These are phyloP conservation scores for Anolis sagrei DNA, from an alignment of 2,113 vertebrate genomes.

Conservation along the genomic window DNA sequence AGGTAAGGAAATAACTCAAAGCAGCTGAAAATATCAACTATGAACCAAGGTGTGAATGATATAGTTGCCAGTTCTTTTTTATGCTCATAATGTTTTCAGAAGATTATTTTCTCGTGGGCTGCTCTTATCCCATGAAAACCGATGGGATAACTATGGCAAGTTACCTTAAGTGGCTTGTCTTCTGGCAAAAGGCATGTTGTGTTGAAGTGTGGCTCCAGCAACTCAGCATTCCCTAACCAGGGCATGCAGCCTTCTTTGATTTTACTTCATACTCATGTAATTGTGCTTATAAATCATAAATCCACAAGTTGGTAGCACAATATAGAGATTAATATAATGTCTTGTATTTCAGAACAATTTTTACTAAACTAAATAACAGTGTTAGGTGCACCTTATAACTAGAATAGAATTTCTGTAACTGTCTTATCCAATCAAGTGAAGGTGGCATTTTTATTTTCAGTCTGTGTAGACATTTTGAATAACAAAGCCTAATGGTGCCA, in stretches of 20 bases:
- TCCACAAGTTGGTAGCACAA: neutral
- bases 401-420: neutral
- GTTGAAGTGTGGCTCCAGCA: neutral
- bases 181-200: neutral
- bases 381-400: slow-evolving; percentile 19
- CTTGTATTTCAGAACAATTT: slow-evolving; percentile 14
- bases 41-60: neutral
- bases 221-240: neutral
- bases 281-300: neutral
- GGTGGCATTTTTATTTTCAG: neutral
- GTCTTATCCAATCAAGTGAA: neutral
- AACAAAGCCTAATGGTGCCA: slow-evolving; percentile 2
- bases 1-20: neutral
- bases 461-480: slow-evolving; percentile 29
- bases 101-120: neutral
- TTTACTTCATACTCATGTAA: neutral
- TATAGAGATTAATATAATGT: neutral
- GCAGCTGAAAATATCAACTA: neutral
- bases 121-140: neutral
- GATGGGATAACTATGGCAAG: neutral
- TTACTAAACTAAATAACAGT: slow-evolving; percentile 5
- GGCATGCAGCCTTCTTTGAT: neutral
- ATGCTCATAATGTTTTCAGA: neutral
- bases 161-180: neutral
- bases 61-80: neutral